These are phyloP conservation scores for Phlogophora meticulosa DNA, from an alignment of 2,888 invertebrate genomes.

Conservation along the genomic window DNA sequence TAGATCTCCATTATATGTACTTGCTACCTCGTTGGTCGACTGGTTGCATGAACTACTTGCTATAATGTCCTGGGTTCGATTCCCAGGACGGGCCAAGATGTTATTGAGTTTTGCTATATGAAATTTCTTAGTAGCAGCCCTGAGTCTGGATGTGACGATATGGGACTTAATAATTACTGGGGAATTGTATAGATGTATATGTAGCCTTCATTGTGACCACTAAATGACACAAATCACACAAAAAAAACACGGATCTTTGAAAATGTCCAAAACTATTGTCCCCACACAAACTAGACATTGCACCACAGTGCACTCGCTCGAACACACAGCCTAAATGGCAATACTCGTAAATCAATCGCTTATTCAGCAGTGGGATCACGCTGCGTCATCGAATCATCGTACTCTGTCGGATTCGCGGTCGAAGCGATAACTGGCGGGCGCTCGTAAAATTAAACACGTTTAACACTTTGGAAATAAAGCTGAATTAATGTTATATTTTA, in stretches of 20 bases:
- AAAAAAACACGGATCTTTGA: neutral
- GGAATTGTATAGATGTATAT: no score
- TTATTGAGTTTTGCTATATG: no score
- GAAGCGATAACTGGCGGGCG: slow-evolving; percentile 53
- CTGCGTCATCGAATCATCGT: slow-evolving; percentile 71
- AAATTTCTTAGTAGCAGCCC: no score
- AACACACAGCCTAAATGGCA: slow-evolving; percentile 52
- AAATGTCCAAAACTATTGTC: neutral
- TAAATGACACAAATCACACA: no score
- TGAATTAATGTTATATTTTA: slow-evolving; percentile 56
- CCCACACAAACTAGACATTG: neutral
- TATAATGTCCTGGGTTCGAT: no score
- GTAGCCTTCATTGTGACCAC: no score
- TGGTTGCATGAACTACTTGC: no score
- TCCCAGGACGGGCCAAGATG: no score
- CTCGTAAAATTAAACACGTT: slow-evolving; percentile 61
- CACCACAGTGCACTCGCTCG: slow-evolving; percentile 49
- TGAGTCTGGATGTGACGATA: no score
- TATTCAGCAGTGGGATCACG: slow-evolving; percentile 71
- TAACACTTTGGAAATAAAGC: slow-evolving; percentile 60
- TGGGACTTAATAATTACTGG: no score
- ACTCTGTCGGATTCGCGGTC: slow-evolving; percentile 59
- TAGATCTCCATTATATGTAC: slow-evolving; percentile 1
- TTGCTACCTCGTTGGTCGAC: no score
- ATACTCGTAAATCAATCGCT: slow-evolving; percentile 74